Conservation (phyloP, 2,888 invertebrate species). For the Lissonota sp. region DNA sequence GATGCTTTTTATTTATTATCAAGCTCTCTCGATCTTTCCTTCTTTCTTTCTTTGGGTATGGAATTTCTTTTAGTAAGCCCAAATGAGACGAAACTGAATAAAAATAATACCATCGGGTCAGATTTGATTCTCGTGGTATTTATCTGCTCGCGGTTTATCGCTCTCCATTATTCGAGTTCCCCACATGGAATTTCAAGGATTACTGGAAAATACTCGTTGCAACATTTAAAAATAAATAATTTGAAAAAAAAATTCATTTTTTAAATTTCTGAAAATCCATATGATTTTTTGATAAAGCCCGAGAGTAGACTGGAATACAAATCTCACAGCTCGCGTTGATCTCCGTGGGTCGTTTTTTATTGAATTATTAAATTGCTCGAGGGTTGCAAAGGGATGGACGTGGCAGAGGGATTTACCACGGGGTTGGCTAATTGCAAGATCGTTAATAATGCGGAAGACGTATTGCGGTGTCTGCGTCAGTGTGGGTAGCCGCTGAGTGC, state of each 20-base stretch:
- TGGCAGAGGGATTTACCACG: conserved; percentile 52
- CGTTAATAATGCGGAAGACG: conserved; percentile 78
- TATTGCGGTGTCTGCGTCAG: conserved; percentile 60
- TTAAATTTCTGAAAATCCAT: no score
- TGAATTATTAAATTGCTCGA: conserved; percentile 81
- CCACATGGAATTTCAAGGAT: no score
- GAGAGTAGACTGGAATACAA: no score
- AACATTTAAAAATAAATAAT: no score
- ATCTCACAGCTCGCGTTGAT: no score
- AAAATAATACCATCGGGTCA: not conserved
- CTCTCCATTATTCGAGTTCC: no score
- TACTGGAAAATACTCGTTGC: no score
- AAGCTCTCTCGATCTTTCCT: conserved; percentile 24
- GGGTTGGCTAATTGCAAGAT: conserved; percentile 79
- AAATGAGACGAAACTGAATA: conserved; percentile 14
- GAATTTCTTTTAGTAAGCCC: conserved; percentile 2
- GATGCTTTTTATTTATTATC: conserved; percentile 58
- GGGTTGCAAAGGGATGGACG: conserved; percentile 79
- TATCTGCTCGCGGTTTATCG: no score
- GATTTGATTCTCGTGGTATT: no score
- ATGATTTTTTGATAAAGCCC: no score
- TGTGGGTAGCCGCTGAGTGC: conserved; percentile 78
- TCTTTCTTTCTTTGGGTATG: not conserved
- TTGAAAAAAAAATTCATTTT: no score
- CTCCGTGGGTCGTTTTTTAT: conserved; percentile 65